phyloP scores from a whole-genome alignment of 2,113 vertebrate genomes.

The Xiphophorus maculatus region DNA sequence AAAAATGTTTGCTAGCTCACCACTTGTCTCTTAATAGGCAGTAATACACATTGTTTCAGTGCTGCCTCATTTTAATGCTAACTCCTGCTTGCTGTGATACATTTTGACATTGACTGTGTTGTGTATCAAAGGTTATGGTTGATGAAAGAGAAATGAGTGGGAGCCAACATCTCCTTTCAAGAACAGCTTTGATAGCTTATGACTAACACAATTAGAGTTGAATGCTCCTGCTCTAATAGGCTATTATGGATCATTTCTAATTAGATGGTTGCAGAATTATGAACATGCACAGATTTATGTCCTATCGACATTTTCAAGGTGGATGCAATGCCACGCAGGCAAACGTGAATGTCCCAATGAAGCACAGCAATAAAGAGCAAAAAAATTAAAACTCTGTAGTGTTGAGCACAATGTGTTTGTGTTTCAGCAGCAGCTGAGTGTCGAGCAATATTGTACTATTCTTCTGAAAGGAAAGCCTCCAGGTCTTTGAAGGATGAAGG shows the following conservation, averaged over 20 bases:
- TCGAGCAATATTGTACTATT: slow-evolving; percentile 12
- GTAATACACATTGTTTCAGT: slow-evolving; percentile 4
- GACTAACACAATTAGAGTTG: slow-evolving; percentile 40
- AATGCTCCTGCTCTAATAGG: slow-evolving; percentile 37
- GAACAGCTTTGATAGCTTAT: slow-evolving; percentile 36
- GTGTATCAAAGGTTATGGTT: slow-evolving; percentile 9
- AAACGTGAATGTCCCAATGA: background rate
- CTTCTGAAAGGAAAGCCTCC: slow-evolving; percentile 27
- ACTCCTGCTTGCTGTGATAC: background rate
- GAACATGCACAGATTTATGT: background rate
- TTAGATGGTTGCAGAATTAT: slow-evolving; percentile 32
- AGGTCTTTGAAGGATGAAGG: slow-evolving; percentile 36
- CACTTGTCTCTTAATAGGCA: slow-evolving; percentile 10
- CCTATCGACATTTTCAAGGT: background rate
- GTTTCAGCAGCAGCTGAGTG: slow-evolving; percentile 13
- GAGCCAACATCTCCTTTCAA: slow-evolving; percentile 8
- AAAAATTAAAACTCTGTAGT: background rate
- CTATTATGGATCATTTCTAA: slow-evolving; percentile 50
- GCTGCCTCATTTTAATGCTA: slow-evolving; percentile 23
- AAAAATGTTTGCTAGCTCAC: background rate
- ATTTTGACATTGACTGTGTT: slow-evolving; percentile 10
- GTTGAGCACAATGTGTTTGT: background rate
- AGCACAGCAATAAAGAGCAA: background rate
- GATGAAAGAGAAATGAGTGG: slow-evolving; percentile 30
- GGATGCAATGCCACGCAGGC: slow-evolving; percentile 7